Percentiles rank a stretch among this genome's conserved stretches.
These are phyloP conservation scores for Xiphophorus couchianus DNA, from an alignment of 2,113 vertebrate species.

Conservation along the genomic window DNA sequence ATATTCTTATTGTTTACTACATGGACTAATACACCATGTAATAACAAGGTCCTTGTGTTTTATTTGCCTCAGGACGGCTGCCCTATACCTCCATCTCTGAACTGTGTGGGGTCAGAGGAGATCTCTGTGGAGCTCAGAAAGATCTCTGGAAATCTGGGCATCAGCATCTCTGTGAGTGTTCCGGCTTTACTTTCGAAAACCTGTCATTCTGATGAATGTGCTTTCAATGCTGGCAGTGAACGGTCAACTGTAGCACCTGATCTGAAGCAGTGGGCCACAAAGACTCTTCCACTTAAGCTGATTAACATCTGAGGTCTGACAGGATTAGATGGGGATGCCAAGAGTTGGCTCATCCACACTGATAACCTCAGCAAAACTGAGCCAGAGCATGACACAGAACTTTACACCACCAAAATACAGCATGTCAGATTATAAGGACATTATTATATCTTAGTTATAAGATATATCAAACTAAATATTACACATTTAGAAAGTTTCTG, in stretches of 20 bases:
- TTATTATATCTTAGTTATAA: neutral
- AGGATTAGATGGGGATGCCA: constrained; percentile 20
- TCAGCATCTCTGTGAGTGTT: constrained; percentile 87
- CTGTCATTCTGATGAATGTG: neutral
- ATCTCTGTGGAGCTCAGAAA: constrained; percentile 84
- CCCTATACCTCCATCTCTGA: constrained; percentile 43
- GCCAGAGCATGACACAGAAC: neutral
- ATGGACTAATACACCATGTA: neutral
- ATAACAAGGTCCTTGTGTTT: neutral
- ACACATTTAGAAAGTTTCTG: too few species aligned
- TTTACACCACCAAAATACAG: neutral
- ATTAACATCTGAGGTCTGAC: constrained; percentile 43
- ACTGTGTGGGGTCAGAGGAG: constrained; percentile 68
- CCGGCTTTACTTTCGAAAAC: neutral
- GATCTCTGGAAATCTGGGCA: constrained; percentile 85
- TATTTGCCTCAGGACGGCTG: constrained; percentile 67
- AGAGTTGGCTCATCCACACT: neutral
- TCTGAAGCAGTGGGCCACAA: constrained; percentile 9
- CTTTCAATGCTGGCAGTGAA: neutral
- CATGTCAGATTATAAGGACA: too few species aligned
- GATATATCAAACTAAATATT: too few species aligned
- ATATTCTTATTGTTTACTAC: neutral
- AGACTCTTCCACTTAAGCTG: constrained; percentile 26
- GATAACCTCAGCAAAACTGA: neutral
- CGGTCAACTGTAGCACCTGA: neutral